These are phyloP conservation scores for Glaucomys volans DNA, from an alignment of 2,113 vertebrate genomes.

Conservation along the genomic window DNA sequence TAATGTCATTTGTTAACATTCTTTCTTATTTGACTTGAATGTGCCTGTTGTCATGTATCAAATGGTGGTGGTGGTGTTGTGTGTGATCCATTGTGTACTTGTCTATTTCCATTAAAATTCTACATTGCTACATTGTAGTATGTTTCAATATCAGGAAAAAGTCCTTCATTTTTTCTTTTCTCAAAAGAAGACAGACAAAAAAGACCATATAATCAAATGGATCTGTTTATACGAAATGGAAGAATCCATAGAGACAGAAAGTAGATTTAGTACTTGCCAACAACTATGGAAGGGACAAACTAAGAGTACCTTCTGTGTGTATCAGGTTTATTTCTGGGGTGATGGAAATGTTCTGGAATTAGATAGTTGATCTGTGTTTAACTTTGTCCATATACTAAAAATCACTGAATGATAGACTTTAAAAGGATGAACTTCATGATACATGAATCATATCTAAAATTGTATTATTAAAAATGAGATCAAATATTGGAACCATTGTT, in stretches of 20 bases:
- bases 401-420: background rate
- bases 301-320: background rate
- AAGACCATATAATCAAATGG: background rate
- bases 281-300: background rate
- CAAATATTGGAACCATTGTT: background rate
- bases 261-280: background rate
- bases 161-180: background rate
- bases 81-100: background rate
- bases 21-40: background rate
- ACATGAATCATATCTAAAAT: background rate
- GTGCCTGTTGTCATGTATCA: background rate
- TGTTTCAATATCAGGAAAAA: background rate
- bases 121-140: background rate
- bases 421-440: background rate
- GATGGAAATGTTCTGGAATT: background rate
- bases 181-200: background rate
- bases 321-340: background rate
- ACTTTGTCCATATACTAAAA: background rate
- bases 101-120: background rate
- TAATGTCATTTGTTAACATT: background rate
- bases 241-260: background rate
- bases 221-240: background rate
- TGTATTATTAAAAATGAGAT: background rate
- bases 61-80: too few relatives aligned
- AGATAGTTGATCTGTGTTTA: background rate